phyloP scores from a whole-genome alignment of 2,888 invertebrate species.

The Diogma glabrata region DNA sequence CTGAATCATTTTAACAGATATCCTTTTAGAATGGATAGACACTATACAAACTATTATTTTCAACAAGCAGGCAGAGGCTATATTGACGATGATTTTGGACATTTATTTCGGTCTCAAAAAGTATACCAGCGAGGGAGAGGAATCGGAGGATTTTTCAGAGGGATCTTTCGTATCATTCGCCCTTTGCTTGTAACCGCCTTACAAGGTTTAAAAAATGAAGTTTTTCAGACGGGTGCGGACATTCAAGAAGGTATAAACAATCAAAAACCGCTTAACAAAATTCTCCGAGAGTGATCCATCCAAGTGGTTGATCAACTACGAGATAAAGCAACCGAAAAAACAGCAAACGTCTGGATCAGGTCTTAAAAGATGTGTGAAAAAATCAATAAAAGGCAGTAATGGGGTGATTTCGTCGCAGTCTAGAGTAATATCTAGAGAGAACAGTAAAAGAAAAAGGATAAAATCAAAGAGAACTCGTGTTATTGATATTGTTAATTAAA shows the following conservation, averaged over 20 bases:
- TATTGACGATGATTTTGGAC: neutral
- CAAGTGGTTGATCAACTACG: neutral
- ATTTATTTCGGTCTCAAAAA: neutral
- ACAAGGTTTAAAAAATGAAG: slow-evolving; percentile 3
- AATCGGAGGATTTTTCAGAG: neutral
- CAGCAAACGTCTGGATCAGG: neutral
- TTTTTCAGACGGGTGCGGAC: neutral
- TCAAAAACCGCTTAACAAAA: neutral
- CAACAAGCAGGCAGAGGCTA: neutral
- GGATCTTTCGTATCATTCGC: neutral
- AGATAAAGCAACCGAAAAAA: neutral
- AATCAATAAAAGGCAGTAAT: neutral
- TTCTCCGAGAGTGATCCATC: neutral
- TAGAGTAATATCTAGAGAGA: neutral
- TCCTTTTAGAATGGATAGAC: neutral
- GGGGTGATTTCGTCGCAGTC: too few species aligned
- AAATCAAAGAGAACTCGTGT: neutral
- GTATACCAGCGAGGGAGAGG: neutral
- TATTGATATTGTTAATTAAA: slow-evolving; percentile 1
- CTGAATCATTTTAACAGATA: neutral
- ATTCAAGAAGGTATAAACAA: neutral
- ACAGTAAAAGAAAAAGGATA: neutral
- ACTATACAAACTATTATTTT: neutral
- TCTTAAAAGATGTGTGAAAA: neutral
- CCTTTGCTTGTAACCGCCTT: neutral